Percentiles rank a stretch among this genome's conserved stretches.
phyloP scores from a whole-genome alignment of 1,140 invertebrate species.

The Bradysia coprophila region DNA sequence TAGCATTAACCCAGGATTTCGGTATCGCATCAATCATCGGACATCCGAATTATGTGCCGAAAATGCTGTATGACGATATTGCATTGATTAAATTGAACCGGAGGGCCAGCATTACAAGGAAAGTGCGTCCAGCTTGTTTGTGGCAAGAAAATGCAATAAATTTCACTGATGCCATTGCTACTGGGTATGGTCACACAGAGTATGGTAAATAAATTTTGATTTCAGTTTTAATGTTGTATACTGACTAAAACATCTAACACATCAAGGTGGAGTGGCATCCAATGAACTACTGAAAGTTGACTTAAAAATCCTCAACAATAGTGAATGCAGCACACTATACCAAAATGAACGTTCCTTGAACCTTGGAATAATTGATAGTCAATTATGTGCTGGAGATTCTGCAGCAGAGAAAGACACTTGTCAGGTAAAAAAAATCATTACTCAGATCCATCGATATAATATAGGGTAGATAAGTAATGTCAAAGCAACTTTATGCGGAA shows the following conservation, averaged over 20 bases:
- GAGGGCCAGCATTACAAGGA: constrained; percentile 25
- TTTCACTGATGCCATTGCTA: constrained; percentile 18
- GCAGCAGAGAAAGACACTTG: constrained; percentile 23
- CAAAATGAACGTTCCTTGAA: constrained; percentile 17
- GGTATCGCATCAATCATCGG: constrained; percentile 22
- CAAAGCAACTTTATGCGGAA: no score
- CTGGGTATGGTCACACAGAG: constrained; percentile 30
- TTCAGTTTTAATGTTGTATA: no score
- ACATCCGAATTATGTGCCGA: constrained; percentile 28
- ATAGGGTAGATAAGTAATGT: no score
- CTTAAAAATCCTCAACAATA: constrained; percentile 15
- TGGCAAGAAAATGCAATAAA: constrained; percentile 11
- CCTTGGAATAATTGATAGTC: constrained; percentile 26
- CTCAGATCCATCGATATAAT: no score
- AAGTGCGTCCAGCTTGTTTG: constrained; percentile 32
- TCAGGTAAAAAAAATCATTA: no score
- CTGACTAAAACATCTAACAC: no score
- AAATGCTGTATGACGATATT: constrained; percentile 32
- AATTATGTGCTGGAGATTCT: constrained; percentile 43
- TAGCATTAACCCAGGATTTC: constrained; percentile 19
- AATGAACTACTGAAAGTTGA: constrained; percentile 30
- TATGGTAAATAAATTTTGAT: no score
- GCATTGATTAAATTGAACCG: constrained; percentile 29
- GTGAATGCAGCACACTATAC: constrained; percentile 11
- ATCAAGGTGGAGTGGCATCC: constrained; percentile 16